Conservation (phyloP, 2,888 invertebrate species). For the Pocota personata region DNA sequence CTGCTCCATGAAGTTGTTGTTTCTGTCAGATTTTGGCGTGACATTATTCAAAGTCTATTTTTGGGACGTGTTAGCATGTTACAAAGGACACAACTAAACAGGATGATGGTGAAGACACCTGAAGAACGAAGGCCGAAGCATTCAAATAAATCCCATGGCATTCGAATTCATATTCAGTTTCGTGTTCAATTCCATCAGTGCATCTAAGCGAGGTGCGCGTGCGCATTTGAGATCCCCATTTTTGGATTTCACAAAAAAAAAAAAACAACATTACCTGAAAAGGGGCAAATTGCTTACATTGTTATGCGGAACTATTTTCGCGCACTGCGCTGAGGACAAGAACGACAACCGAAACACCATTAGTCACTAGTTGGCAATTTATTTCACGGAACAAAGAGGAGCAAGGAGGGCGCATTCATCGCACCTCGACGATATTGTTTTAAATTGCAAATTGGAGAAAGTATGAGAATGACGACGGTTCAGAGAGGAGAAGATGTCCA, state of each 20-base stretch:
- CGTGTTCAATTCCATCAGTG: constrained; percentile 73
- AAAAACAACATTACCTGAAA: constrained; percentile 25
- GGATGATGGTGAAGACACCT: constrained; percentile 46
- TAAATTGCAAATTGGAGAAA: constrained; percentile 74
- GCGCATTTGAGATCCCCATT: constrained; percentile 69
- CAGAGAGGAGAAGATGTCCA: constrained; percentile 49
- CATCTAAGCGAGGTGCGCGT: constrained; percentile 73
- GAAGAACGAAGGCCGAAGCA: constrained; percentile 39
- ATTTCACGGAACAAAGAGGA: constrained; percentile 42
- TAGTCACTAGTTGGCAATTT: constrained; percentile 74
- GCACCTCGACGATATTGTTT: constrained; percentile 63
- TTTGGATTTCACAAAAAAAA: constrained; percentile 43
- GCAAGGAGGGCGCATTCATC: constrained; percentile 28
- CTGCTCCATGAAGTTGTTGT: constrained; percentile 54
- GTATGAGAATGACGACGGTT: constrained; percentile 47
- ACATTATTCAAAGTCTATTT: constrained; percentile 73
- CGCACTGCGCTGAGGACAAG: constrained; percentile 12
- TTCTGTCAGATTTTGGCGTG: constrained; percentile 71
- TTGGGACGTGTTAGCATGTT: constrained; percentile 72
- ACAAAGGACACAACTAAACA: constrained; percentile 53
- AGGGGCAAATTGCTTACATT: constrained; percentile 62
- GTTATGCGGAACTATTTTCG: constrained; percentile 73
- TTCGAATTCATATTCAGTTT: constrained; percentile 65
- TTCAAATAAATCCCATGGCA: constrained; percentile 46
- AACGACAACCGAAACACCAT: constrained; percentile 43